Base-by-base conservation (phyloP, 1,140 invertebrate genomes). In the Drosophila parvula region DNA sequence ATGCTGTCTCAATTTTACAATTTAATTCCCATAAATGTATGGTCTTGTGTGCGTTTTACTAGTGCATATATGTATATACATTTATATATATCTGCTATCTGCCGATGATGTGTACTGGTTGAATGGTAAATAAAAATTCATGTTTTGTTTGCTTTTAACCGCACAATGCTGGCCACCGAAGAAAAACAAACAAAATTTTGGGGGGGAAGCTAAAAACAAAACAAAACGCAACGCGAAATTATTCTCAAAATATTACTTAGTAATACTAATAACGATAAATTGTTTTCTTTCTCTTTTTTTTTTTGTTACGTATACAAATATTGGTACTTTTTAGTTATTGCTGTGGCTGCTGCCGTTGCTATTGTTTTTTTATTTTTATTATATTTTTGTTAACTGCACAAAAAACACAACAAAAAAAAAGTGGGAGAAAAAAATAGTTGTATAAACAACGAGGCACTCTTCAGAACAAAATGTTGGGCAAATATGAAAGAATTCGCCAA, bases 231-330 rank as follows among this genome's bases (percentile, higher is more conserved):
- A 38, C 28, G 14, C 36, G 6, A 58, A 51, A 47, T 48, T 36
- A 71, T 58, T 81, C 45, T 44, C 18, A 47, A 81, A 81, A 85
- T 81, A 81, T 81, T 81, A 84, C 81, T 84, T 81, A 74, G 74
- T 67, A 85, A 85, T 81, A 84, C 64, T 84, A 85, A 81, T 70
- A 81, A 67, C 68, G 30, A 81, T 85, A 65, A 67, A 80, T 70
- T 80, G 63, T 79, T 60, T 58, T 74, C n/a, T n/a, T n/a, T n/a
- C n/a, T n/a, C n/a, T 38, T 32, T 51, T 50, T 63, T 45, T 38
- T 40, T 47, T 47, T 45, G 11, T 50, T 68, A 14, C 10, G 5
- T 30, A 32, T 60, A 47, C 14, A 40, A 62, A 48, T 50, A 36
- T 68, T 45, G 43, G 36, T 68, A 65, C 43, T 67, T 59, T 53